Base-by-base conservation (phyloP, 2,797 vertebrate species). In the Clamator glandarius region DNA sequence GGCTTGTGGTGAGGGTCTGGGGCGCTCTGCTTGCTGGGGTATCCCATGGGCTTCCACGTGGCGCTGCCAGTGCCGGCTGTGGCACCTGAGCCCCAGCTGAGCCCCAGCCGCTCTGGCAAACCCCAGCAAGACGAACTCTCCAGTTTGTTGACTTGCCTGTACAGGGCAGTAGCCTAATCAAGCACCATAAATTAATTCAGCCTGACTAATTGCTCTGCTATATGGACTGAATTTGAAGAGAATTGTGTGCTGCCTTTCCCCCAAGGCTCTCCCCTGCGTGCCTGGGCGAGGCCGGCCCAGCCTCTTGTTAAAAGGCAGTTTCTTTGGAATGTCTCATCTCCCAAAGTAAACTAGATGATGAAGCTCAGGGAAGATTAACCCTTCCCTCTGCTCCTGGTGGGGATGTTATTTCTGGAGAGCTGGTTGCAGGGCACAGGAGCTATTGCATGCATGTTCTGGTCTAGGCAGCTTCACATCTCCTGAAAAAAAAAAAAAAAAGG, bases 131-230 rank as follows among this genome's bases (percentile, higher is more conserved):
- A 52, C 9, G 19, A 76, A 23, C 75, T 12, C 77, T 48, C 75
- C 44, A 70, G 74, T 58, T 67, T 31, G 62, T 74, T 90, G 86
- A 84, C 83, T 88, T 91, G 87, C 64, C 77, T 1, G 29, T 25
- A 28, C 78, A 72, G 84, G 74, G 72, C 59, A 26, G 68, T 5
- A 46, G 52, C 9, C 77, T 73, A 87, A 89, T 70, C 89, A 46
- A 90, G 89, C n/a, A 1, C 82, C 82, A 57, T 92, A 83, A 94
- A 92, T 92, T 94, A 94, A 92, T 70, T 79, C 86, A 51, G 67
- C 77, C 93, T 88, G 72, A 87, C 84, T 93, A 90, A 95, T 90
- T 92, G 89, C 85, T 94, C 63, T 66, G 76, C 66, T 93, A 12
- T 67, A 70, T 84, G 80, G 94, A 31, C 89, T 84, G 89, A 78